These are phyloP conservation scores for Syngnathus scovelli DNA, from an alignment of 2,113 vertebrate species.

Conservation along the genomic window DNA sequence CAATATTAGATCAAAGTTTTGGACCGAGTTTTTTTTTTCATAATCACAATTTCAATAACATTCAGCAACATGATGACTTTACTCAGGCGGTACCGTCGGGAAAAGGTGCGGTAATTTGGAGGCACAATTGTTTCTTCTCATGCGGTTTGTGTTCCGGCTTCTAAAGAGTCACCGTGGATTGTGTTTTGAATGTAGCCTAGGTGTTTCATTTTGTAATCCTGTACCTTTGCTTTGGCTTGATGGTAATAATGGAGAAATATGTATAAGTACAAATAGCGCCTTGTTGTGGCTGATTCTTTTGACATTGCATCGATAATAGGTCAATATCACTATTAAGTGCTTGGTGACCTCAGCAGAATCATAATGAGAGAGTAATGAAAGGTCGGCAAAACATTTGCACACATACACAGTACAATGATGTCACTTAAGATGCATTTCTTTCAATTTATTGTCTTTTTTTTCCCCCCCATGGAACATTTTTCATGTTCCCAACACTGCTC, in stretches of 20 bases:
- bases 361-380: not conserved
- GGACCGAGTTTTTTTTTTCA: not conserved
- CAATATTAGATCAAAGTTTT: not conserved
- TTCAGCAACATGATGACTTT: not conserved
- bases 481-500: too few species aligned
- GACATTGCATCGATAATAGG: not conserved
- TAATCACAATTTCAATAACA: not conserved
- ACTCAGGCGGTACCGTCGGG: constrained; percentile 3
- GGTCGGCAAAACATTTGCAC: not conserved
- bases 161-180: constrained; percentile 34
- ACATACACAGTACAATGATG: not conserved
- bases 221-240: not conserved
- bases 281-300: not conserved
- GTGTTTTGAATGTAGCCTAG: constrained; percentile 59
- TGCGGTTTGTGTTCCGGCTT: constrained; percentile 25
- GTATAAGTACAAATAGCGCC: constrained; percentile 12
- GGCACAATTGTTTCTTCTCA: constrained; percentile 24
- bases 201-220: constrained; percentile 49
- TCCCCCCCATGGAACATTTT: not conserved
- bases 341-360: not conserved
- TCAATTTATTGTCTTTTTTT: not conserved
- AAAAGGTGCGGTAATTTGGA: constrained; percentile 5
- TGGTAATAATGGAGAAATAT: not conserved
- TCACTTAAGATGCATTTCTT: not conserved
- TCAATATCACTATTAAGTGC: not conserved